Conservation (phyloP, 2,797 vertebrate genomes). For the Diglossa cyanea region DNA sequence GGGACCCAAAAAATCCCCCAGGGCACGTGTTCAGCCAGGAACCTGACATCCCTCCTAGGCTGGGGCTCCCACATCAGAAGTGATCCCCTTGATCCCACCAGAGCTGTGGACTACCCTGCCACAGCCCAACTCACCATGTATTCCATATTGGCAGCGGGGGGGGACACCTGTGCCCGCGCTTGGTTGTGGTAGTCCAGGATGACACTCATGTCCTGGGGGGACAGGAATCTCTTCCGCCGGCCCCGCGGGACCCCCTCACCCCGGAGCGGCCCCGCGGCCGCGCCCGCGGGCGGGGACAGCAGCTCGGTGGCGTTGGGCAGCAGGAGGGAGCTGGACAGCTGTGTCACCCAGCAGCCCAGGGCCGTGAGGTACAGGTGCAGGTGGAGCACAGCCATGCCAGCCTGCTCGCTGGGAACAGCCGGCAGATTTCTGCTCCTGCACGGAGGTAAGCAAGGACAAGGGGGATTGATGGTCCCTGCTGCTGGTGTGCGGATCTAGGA, state of each 20-base stretch:
- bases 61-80: neutral
- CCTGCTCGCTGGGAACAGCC: fast-evolving
- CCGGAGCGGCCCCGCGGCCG: neutral
- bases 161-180: conserved; percentile 83
- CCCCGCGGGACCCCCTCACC: conserved; percentile 37
- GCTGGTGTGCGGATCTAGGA: neutral
- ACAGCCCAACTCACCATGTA: conserved; percentile 82
- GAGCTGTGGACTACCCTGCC: fast-evolving
- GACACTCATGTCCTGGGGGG: conserved; percentile 74
- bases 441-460: neutral
- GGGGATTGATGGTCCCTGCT: neutral
- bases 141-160: conserved; percentile 89
- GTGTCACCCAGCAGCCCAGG: conserved; percentile 77
- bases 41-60: neutral
- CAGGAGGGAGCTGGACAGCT: conserved; percentile 51
- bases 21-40: fast-evolving
- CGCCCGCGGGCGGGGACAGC: neutral
- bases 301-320: conserved; percentile 68
- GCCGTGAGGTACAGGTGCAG: conserved; percentile 75
- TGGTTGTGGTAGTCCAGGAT: conserved; percentile 89
- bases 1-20: fast-evolving
- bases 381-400: conserved; percentile 64
- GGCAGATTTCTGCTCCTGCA: fast-evolving
- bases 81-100: neutral
- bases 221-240: conserved; percentile 77